Evolutionary conservation across 53 echinoderm and acorn worm genomes (phyloP).

Genomic region (Holothuria scabra): DNA sequence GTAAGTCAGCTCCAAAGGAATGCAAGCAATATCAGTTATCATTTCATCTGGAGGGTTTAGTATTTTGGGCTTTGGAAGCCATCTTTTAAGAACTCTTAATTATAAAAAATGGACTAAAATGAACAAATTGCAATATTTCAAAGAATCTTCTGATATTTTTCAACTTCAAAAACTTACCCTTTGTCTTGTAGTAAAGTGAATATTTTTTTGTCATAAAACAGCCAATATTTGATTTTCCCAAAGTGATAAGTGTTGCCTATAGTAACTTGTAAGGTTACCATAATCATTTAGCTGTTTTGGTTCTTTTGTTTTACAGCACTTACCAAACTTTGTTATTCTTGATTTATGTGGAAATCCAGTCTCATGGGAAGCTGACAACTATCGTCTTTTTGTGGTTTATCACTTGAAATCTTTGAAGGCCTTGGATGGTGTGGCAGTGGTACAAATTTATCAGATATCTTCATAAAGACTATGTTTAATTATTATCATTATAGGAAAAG

Average conservation of each 20-base stretch:
- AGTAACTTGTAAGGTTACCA: too few species aligned
- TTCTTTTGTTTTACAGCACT: slow-evolving; percentile 67
- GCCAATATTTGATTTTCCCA: too few species aligned
- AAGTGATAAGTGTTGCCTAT: too few species aligned
- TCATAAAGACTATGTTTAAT: not conserved
- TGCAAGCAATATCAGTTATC: too few species aligned
- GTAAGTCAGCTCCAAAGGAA: too few species aligned
- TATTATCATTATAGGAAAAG: not conserved
- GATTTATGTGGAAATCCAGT: slow-evolving; percentile 98
- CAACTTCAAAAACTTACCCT: not conserved
- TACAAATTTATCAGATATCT: slow-evolving; percentile 28
- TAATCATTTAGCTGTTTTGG: not conserved
- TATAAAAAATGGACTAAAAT: too few species aligned
- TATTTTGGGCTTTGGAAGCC: too few species aligned
- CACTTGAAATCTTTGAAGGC: slow-evolving; percentile 96
- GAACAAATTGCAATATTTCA: not conserved
- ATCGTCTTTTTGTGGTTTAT: slow-evolving; percentile 92
- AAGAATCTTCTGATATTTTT: not conserved
- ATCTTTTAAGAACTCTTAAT: too few species aligned
- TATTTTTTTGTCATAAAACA: not conserved
- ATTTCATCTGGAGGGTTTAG: too few species aligned
- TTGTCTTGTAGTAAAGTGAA: not conserved
- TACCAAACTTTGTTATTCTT: slow-evolving; percentile 98
- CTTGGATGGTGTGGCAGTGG: slow-evolving; percentile 96
- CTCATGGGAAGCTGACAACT: slow-evolving; percentile 85